These are phyloP conservation scores for Ethmia dodecea DNA, from an alignment of 2,888 invertebrate genomes.

Conservation along the genomic window DNA sequence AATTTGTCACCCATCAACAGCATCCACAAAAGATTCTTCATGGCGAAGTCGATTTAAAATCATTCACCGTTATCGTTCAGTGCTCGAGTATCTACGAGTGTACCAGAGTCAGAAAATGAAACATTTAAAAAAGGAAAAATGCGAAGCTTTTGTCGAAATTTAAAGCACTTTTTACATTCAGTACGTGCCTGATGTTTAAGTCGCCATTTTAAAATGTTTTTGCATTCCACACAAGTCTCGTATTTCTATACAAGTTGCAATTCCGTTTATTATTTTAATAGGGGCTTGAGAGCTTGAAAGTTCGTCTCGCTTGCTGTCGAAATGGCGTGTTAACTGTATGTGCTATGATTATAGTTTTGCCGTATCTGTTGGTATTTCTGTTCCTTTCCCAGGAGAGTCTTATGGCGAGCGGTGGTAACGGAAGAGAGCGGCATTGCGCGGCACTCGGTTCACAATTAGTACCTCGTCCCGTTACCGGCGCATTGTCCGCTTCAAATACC, in stretches of 20 bases:
- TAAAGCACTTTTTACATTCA: slow-evolving; percentile 34
- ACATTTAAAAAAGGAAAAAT: slow-evolving; percentile 19
- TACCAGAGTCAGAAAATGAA: no score
- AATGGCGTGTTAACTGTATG: not conserved
- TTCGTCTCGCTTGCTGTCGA: no score
- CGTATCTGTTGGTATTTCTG: no score
- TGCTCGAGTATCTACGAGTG: slow-evolving; percentile 14
- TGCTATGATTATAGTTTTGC: slow-evolving; percentile 23
- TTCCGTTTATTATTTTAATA: not conserved
- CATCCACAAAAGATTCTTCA: slow-evolving; percentile 29
- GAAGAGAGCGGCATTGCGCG: slow-evolving; percentile 55
- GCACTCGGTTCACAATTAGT: slow-evolving; percentile 68
- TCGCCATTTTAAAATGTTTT: slow-evolving; percentile 17
- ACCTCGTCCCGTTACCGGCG: slow-evolving; percentile 63
- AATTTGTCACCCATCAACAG: not conserved
- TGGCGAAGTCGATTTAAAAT: slow-evolving; percentile 36
- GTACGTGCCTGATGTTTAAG: slow-evolving; percentile 24
- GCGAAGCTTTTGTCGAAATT: slow-evolving; percentile 35
- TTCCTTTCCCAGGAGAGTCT: slow-evolving; percentile 34
- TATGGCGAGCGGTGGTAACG: slow-evolving; percentile 42
- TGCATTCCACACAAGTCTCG: no score
- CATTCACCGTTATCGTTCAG: slow-evolving; percentile 41
- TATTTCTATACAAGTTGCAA: not conserved
- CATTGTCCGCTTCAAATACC: slow-evolving; percentile 63
- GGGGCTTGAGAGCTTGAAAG: not conserved